phyloP scores from a whole-genome alignment of 2,113 vertebrate genomes.

The Apteryx owenii region DNA sequence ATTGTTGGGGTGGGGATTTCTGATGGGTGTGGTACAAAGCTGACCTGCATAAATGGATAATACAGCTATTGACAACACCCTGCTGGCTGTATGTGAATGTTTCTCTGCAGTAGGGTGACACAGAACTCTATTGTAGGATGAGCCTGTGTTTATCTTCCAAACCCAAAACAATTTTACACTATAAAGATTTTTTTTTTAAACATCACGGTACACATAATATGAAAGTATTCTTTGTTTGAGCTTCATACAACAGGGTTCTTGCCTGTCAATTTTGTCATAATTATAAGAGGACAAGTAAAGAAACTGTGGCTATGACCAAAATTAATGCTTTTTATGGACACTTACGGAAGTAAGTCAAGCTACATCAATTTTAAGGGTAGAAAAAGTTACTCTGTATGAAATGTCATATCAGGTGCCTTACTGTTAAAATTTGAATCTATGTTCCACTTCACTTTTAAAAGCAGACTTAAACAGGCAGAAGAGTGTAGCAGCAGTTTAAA shows the following conservation, averaged over 20 bases:
- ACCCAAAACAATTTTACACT: background rate
- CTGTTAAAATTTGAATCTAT: background rate
- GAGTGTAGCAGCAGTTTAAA: background rate
- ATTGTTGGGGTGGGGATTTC: background rate
- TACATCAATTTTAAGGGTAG: background rate
- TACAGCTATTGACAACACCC: background rate
- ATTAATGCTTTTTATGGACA: background rate
- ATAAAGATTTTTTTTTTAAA: background rate
- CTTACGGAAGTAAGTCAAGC: background rate
- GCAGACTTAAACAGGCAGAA: background rate
- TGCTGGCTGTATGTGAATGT: background rate
- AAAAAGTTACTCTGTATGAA: background rate
- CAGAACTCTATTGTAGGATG: background rate
- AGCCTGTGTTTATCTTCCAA: background rate
- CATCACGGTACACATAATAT: background rate
- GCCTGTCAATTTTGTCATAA: background rate
- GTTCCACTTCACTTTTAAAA: background rate
- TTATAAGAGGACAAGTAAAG: background rate
- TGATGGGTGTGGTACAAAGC: background rate
- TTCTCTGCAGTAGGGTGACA: background rate
- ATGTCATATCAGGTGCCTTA: background rate
- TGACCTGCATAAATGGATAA: background rate
- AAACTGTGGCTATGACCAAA: background rate
- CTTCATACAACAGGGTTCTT: background rate
- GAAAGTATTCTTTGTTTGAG: background rate